Base-by-base conservation (phyloP, 2,113 vertebrate genomes). In the Nothobranchius kuhntae region DNA sequence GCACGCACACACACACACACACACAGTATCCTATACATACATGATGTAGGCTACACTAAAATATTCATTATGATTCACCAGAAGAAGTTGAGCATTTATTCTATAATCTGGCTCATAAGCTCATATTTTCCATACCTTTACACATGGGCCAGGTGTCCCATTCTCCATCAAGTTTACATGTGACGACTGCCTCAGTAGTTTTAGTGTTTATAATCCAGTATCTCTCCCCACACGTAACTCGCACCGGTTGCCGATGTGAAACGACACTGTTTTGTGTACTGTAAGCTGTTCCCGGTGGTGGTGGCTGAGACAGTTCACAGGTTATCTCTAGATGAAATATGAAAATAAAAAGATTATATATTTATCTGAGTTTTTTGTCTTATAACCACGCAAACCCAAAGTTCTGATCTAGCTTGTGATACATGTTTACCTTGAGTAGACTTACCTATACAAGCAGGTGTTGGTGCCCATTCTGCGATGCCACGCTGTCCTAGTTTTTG, bases 391-490 rank as follows among this genome's bases (percentile, higher is more conserved):
- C 30, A 30, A 30, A 4, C 30, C 30, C 30, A 30, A 30, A 30
- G 30, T 1, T 30, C 30, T 30, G 30, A 30, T 30, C 30, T 30
- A 30, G 30, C 30, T 30, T 30, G 30, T 30, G 30, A 30, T 30
- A 30, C 30, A 30, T 30, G 30, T 30, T 1, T 30, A 3, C 44
- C 1, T 62, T n/a, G 17, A 6, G 54, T 21, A 30, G 3, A 48
- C 83, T 69, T 68, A 91, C 90, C 4, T 86, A 86, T 21, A 84
- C 89, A 92, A 6, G 2, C 7, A 53, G 90, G 92, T 36, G 57
- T 72, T 6, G 89, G 80, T 48, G 2, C 87, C 86, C 88, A 92
- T 3, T 64, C 77, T 6, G 76, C 46, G 21, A 21, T 21, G 21
- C 21, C 21, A 75, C 2, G 61, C 3, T 0, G 0, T 57, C 82